Percentiles rank a stretch among this genome's conserved stretches.
Evolutionary conservation across 1,140 invertebrate genomes (phyloP).

Genomic region (Caenorhabditis brenneri): DNA sequence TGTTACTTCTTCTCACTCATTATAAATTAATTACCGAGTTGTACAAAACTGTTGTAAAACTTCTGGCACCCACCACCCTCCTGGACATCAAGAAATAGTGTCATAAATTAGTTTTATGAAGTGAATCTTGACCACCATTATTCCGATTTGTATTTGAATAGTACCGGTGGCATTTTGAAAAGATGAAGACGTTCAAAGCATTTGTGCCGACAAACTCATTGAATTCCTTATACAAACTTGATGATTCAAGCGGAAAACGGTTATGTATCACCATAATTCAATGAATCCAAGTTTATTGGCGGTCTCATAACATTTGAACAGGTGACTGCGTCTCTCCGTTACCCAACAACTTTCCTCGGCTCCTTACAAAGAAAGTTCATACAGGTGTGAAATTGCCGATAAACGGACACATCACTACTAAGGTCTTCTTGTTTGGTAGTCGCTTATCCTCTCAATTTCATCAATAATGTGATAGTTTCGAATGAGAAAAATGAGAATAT

Average conservation of each 20-base stretch:
- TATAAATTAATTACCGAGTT: slow-evolving; percentile 7
- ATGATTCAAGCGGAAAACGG: slow-evolving; percentile 37
- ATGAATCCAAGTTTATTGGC: slow-evolving; percentile 34
- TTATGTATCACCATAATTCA: slow-evolving; percentile 30
- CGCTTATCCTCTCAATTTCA: neutral
- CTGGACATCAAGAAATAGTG: neutral
- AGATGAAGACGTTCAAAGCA: neutral
- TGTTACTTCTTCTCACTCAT: neutral
- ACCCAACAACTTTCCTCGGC: neutral
- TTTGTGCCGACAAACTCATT: slow-evolving; percentile 8
- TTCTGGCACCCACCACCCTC: neutral
- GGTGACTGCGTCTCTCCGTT: neutral
- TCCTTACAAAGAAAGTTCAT: slow-evolving; percentile 27
- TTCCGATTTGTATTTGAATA: neutral
- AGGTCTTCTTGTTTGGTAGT: neutral
- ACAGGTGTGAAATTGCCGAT: slow-evolving; percentile 40
- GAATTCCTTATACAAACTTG: slow-evolving; percentile 41
- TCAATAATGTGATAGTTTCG: neutral
- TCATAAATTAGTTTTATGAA: slow-evolving; percentile 22
- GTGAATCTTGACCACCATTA: neutral
- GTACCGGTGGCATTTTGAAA: neutral
- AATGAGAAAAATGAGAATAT: neutral
- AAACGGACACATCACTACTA: neutral
- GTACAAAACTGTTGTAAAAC: neutral
- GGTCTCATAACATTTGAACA: neutral